These are phyloP conservation scores for Cyanistes caeruleus DNA, from an alignment of 2,113 vertebrate genomes.

Conservation along the genomic window DNA sequence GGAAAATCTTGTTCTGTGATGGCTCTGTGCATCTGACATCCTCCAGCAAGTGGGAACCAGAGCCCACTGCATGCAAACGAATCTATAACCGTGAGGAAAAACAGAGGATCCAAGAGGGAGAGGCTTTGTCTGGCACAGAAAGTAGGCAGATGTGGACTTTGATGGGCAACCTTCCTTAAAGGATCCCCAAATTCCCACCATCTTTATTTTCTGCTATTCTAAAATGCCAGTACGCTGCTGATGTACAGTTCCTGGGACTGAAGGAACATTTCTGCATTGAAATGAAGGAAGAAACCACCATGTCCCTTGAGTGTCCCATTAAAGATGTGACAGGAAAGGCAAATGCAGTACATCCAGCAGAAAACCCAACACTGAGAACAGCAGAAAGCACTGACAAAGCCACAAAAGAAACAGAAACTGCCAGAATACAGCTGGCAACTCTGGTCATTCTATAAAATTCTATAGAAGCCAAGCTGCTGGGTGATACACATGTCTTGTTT, in stretches of 20 bases:
- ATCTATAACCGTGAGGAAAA: not conserved
- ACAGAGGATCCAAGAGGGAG: not conserved
- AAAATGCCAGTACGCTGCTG: not conserved
- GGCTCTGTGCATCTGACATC: not conserved
- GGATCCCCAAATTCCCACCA: not conserved
- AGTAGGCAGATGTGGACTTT: not conserved
- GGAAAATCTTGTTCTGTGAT: not conserved
- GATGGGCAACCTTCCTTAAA: not conserved
- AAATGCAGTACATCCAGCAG: conserved; percentile 8
- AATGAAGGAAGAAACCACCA: conserved; percentile 27
- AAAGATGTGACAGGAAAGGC: not conserved
- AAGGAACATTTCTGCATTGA: not conserved
- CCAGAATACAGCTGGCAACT: not conserved
- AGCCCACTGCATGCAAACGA: not conserved
- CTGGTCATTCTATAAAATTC: not conserved
- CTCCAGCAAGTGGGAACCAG: not conserved
- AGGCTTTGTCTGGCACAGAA: not conserved
- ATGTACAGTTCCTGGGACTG: conserved; percentile 39
- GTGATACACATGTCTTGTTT: not conserved
- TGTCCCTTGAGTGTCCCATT: not conserved
- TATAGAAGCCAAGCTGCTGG: not conserved
- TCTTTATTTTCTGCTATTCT: conserved; percentile 35
- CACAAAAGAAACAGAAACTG: conserved; percentile 33
- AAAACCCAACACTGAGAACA: conserved; percentile 25
- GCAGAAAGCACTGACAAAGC: conserved; percentile 16